Evolutionary conservation across 2,113 vertebrate genomes (phyloP), one percentile per base, ranked within the genome.

Genomic region (Odocoileus virginianus): DNA sequence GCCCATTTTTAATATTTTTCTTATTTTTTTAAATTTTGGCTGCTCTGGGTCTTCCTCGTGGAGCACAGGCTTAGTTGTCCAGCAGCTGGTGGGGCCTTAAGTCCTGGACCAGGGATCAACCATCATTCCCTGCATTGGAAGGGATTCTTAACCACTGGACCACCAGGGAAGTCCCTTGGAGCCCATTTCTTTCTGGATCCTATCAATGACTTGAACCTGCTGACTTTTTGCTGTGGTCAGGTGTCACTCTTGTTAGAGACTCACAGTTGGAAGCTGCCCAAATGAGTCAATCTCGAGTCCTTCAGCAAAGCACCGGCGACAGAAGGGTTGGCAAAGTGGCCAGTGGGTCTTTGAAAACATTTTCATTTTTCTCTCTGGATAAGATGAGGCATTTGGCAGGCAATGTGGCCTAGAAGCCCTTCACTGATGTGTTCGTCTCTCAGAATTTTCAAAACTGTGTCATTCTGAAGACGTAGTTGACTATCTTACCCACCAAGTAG

Each of bases 351-450:
- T 96, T 81, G 27, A 85, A 95, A 94, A 89, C 21, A 64, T 43
- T 93, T 87, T 64, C 25, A 28, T 79, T 82, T 96, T 94, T 76
- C 64, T 96, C 54, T 90, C 74, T 82, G 64, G 54, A 78, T 45
- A 96, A 89, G 90, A 88, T 64, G 78, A 97, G 61, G 43, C 45
- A 71, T 81, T 64, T 90, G 89, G 76, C 84, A 89, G 43, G 40
- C 45, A 61, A 1, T 0, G 19, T 23, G 47, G 17, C 50, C 74
- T 94, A 52, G 50, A 97, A 85, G 33, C 50, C 16, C 36, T 93
- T 88, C 43, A 61, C 43, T 71, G 36, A 6, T 30, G 27, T 67
- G 25, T 92, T 36, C 87, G 43, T 81, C 82, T 92, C 79, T 94
- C 83, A 84, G 79, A 93, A 81, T 79, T 92, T 94, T 94, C 84